A percentile compares a stretch with the other conserved stretches of the same genome.
Conservation (phyloP, 1,140 invertebrate species). For the Brachionus paranguensis region DNA sequence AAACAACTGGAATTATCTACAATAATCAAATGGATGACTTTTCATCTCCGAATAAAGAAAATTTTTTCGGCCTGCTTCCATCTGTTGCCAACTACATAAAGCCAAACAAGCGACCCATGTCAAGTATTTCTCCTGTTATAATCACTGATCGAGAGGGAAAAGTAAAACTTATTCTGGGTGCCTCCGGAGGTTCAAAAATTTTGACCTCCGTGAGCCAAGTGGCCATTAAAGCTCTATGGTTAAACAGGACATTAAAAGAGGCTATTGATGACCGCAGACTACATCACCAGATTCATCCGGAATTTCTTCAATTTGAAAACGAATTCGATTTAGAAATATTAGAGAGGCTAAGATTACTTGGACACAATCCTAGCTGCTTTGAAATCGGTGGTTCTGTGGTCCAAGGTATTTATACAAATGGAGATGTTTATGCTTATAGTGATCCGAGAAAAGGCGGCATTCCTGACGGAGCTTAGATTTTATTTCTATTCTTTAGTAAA, state of each 20-base stretch:
- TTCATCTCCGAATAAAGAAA: conserved; percentile 67
- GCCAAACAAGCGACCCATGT: conserved; percentile 76
- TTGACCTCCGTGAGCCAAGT: conserved; percentile 70
- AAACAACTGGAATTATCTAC: conserved; percentile 78
- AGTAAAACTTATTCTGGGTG: conserved; percentile 71
- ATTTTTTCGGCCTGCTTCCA: conserved; percentile 70
- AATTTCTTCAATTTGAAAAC: conserved; percentile 71
- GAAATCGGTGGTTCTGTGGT: conserved; percentile 19
- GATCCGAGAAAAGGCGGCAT: conserved; percentile 40
- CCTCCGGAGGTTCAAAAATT: conserved; percentile 86
- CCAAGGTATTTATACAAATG: not conserved
- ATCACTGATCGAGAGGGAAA: conserved; percentile 62
- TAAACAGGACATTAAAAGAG: conserved; percentile 73
- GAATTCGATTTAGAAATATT: conserved; percentile 63
- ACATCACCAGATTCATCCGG: conserved; percentile 86
- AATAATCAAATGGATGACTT: conserved; percentile 97
- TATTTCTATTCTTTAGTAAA: too few species aligned
- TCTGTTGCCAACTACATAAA: conserved; percentile 71
- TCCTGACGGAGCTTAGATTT: not conserved
- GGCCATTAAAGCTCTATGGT: conserved; percentile 70
- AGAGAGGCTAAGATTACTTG: not conserved
- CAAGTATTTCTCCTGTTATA: conserved; percentile 82
- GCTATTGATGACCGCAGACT: conserved; percentile 77
- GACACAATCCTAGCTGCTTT: conserved; percentile 19
- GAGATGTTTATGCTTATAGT: conserved; percentile 10